phyloP scores from a whole-genome alignment of 2,888 invertebrate genomes.

The Mimas tiliae region DNA sequence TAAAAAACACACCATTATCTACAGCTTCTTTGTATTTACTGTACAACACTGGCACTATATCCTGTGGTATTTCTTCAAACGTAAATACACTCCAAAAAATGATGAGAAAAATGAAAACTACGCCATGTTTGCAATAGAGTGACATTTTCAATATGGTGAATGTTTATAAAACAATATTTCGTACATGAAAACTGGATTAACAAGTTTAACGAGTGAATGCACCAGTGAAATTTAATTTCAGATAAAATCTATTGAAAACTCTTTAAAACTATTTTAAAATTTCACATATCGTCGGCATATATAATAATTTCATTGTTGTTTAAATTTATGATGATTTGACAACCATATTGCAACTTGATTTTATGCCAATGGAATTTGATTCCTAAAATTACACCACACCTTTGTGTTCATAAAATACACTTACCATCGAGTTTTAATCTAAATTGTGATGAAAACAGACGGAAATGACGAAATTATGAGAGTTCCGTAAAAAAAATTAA shows the following conservation, averaged over 20 bases:
- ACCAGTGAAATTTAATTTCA: slow-evolving; percentile 55
- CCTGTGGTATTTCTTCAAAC: slow-evolving; percentile 33
- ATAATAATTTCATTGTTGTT: background rate
- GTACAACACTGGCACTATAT: slow-evolving; percentile 48
- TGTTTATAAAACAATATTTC: slow-evolving; percentile 24
- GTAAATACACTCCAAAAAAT: slow-evolving; percentile 3
- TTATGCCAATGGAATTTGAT: too few species aligned
- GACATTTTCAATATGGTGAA: slow-evolving; percentile 11
- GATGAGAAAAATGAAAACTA: background rate
- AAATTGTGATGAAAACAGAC: too few species aligned
- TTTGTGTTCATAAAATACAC: too few species aligned
- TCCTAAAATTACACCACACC: too few species aligned
- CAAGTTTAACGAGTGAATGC: slow-evolving; percentile 50
- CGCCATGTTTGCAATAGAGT: background rate
- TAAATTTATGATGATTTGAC: background rate
- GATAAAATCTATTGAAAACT: slow-evolving; percentile 34
- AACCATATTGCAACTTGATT: too few species aligned
- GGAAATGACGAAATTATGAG: too few species aligned
- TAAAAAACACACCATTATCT: slow-evolving; percentile 43
- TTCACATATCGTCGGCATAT: background rate
- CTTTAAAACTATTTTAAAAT: slow-evolving; percentile 2
- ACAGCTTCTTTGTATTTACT: slow-evolving; percentile 52
- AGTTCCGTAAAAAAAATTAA: too few species aligned
- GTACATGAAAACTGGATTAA: slow-evolving; percentile 38
- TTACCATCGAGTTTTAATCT: too few species aligned